These are phyloP conservation scores for Myotis yumanensis DNA, from an alignment of 2,113 vertebrate genomes.

Conservation along the genomic window DNA sequence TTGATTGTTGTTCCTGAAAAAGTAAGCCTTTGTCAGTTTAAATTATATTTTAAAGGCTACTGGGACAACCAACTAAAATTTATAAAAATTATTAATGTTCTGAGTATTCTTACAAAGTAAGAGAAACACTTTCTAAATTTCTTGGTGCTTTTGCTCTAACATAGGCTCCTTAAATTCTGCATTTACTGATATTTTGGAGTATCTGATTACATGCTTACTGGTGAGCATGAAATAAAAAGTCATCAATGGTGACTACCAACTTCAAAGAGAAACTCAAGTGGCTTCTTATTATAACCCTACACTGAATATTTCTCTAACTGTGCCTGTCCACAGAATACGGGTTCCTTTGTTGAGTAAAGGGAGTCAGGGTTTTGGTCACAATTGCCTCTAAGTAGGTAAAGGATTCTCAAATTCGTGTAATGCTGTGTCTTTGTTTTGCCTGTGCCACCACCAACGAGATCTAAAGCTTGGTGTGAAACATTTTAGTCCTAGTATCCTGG, in stretches of 20 bases:
- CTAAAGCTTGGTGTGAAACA: not conserved
- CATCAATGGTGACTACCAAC: not conserved
- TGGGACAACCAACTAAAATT: not conserved
- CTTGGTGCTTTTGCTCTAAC: not conserved
- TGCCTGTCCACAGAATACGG: not conserved
- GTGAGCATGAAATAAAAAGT: not conserved
- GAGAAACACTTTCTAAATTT: not conserved
- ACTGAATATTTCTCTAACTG: not conserved
- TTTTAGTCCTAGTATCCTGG: not conserved
- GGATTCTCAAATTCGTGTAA: not conserved
- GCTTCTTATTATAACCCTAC: not conserved
- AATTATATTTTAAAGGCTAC: constrained; percentile 25
- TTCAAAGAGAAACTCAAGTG: not conserved
- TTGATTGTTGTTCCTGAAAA: not conserved
- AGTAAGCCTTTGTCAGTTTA: not conserved
- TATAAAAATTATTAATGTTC: constrained; percentile 7
- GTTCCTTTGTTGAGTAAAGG: not conserved
- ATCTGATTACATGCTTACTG: not conserved
- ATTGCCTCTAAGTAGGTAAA: not conserved
- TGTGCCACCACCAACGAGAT: not conserved
- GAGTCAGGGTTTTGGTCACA: not conserved
- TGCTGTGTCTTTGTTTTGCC: not conserved
- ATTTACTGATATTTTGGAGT: not conserved
- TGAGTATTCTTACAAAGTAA: not conserved
- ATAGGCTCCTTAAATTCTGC: not conserved